Base-by-base conservation (phyloP, 2,797 vertebrate species). In the Neosalanx taihuensis region DNA sequence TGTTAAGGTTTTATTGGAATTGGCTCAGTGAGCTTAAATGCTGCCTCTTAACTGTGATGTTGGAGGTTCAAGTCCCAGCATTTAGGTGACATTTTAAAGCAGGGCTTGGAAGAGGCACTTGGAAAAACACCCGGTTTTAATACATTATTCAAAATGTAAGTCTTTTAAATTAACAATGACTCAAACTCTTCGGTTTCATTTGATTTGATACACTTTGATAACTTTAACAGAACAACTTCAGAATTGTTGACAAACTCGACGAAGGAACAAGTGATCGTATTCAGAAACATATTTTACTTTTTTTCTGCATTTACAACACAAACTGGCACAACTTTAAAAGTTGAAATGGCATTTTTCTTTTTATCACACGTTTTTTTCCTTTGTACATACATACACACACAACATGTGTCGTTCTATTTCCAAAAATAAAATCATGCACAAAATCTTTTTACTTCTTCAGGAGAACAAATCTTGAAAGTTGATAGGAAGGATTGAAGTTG, bases 271-370 rank as follows among this genome's bases (percentile, higher is more conserved):
- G 23, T 64, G n/a, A 71, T 61, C 7, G 18, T 77, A 82, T 79
- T 81, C 64, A 71, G 72, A 51, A 86, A 78, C 73, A 78, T 79
- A 65, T 91, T 41, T 90, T 89, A 91, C 89, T 90, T n/a, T n/a
- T n/a, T n/a, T n/a, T n/a, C n/a, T 84, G 74, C 72, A 84, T 89
- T 87, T 87, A 85, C 81, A 88, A 85, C 83, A 88, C 73, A 85
- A 87, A 88, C 78, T 85, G 75, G 76, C 72, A 83, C 67, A 78
- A 83, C 73, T 85, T 85, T 72, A 41, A 57, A 7, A 74, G 83
- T 76, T 84, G 76, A 83, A 84, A 83, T 74, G 53, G 73, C 65
- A 78, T 67, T 60, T 76, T 64, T 60, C 57, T 37, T 26, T 83
- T 61, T 72, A 72, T n/a, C 75, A 79, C 75, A 84, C 73, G 33